A percentile compares a stretch with the other conserved stretches of the same genome.
Conservation (phyloP, 1,140 invertebrate species). For the Chionoecetes opilio region DNA sequence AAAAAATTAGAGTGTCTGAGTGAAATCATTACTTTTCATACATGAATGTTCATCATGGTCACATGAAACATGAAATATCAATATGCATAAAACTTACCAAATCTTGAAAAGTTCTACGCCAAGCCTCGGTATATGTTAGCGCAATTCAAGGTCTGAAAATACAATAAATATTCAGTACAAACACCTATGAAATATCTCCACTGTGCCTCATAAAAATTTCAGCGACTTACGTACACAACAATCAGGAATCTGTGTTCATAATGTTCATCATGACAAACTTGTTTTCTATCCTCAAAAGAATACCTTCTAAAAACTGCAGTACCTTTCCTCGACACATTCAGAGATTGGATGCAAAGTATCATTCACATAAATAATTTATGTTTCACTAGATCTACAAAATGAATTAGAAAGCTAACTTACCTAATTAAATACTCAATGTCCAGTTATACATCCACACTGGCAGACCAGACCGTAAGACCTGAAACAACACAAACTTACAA, state of each 20-base stretch:
- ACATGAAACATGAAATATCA: not conserved
- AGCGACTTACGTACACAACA: not conserved
- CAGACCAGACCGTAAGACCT: not conserved
- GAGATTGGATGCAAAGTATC: too few relatives aligned
- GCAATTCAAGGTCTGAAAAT: not conserved
- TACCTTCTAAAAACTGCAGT: not conserved
- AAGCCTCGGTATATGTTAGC: too few relatives aligned
- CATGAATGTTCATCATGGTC: not conserved
- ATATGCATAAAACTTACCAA: too few relatives aligned
- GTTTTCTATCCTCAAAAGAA: too few relatives aligned
- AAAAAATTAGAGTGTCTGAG: constrained; percentile 27
- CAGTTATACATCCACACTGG: too few relatives aligned
- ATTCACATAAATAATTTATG: too few relatives aligned
- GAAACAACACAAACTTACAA: not conserved
- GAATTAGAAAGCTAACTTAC: too few relatives aligned
- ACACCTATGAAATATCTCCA: not conserved
- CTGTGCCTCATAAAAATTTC: not conserved
- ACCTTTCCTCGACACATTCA: too few relatives aligned
- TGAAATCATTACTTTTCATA: not conserved
- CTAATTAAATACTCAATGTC: too few relatives aligned
- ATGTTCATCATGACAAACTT: not conserved
- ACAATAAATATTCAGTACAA: not conserved
- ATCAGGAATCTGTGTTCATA: not conserved
- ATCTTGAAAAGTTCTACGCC: too few relatives aligned
- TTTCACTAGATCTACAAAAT: too few relatives aligned